Evolutionary conservation across 2,888 invertebrate genomes (phyloP), one percentile per base, ranked within the genome.

Genomic region (Leptinotarsa haldemani): DNA sequence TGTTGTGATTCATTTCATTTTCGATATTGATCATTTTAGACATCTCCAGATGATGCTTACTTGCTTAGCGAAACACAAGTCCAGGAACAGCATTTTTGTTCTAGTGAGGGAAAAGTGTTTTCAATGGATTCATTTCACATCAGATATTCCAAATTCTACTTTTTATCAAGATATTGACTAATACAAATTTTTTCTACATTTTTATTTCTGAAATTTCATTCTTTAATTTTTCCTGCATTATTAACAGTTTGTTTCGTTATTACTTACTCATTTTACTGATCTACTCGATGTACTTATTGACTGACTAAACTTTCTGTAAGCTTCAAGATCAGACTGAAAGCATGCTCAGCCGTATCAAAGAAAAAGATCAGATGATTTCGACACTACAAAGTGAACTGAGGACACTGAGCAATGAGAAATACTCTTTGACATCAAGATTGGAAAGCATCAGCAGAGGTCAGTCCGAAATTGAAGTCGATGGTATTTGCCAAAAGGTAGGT

Each of bases 371-470:
- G 56, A 79, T 81, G 48, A 82, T 90, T 30, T 77, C 82, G 12
- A 84, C 86, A 64, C 80, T 89, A 3, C 86, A 89, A 77, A 86
- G 87, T 18, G 88, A 89, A 77, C 87, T 88, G 64, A 86, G 86
- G 67, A 87, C 86, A 40, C 78, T 90, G 25, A 83, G 79, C 30
- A 84, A 85, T 30, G 89, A 90, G 70, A 89, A 89, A 75, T 86
- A 85, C 50, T 86, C 86, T 71, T 80, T 90, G 47, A 85, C 88
- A 81, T 80, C 83, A 2, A 83, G 86, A 77, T 77, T 89, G n/a
- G 87, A 88, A 74, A 80, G 71, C 20, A 79, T 79, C 5, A 77
- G 82, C 52, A 74, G 71, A 71, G 82, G 83, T 73, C 72, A 77
- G 56, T 75, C 78, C 65, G 83, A 81, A 16, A 69, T 69, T 52